Base-by-base conservation (phyloP, 2,888 invertebrate species). In the Bellardia pandia region DNA sequence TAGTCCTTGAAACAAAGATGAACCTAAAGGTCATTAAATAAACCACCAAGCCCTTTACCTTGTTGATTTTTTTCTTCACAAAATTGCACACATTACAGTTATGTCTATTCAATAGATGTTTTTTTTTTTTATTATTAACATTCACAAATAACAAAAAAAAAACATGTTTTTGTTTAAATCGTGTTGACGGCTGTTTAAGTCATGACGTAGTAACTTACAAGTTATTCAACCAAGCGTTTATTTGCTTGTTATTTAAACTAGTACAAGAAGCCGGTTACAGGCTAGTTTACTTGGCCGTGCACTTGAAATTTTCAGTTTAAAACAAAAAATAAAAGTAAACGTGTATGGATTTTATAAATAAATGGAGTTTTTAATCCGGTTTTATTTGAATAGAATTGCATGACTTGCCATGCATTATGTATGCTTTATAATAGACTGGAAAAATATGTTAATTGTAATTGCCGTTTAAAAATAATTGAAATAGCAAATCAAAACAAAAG, bases 31-130 rank as follows among this genome's bases (percentile, higher is more conserved):
- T 76, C 40, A 13, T 4, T 37, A 6, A 37, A 6, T 37, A 37
- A 37, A 37, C 37, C 5, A 37, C 37, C 51, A 74, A 16, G 33
- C 11, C 4, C 6, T 45, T 60, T 37, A 37, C 37, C 37, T 37
- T 37, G 37, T 51, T 62, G 23, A 53, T 68, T 42, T 66, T 66
- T 68, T 23, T 37, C 6, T 37, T 37, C 37, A 6, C 37, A 72
- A 72, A 80, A 72, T 68, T 69, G 69, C 69, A 76, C 69, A 82
- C n/a, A 75, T 76, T 66, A 85, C 85, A 81, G 85, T 85, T 80
- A 80, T 76, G n/a, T 13, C 33, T 33, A 13, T 11, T 42, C 3
- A 37, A 37, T 37, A 4, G 2, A 37, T 37, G 37, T 4, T 37
- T 37, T 58, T 74, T 13, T 66, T n/a, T n/a, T 16, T 60, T 3